Evolutionary conservation across 2,113 vertebrate genomes (phyloP).

Genomic region (Carlito syrichta): DNA sequence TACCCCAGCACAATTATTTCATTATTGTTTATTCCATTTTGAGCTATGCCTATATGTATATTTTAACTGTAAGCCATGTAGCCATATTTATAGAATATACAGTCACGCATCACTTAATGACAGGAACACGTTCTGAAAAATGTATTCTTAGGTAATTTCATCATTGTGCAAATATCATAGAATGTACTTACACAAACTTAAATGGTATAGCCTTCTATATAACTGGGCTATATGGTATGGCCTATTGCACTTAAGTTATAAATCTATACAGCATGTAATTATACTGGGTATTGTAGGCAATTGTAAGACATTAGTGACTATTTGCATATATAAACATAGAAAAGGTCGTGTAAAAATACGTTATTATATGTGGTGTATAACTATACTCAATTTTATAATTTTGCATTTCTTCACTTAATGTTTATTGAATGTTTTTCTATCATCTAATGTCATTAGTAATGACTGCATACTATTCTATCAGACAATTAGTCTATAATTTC

Average conservation of each 20-base stretch:
- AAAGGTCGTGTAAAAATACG: no score
- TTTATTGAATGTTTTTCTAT: neutral
- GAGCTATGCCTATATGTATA: neutral
- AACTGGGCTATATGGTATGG: no score
- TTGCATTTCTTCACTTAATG: neutral
- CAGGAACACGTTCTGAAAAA: neutral
- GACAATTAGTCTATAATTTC: neutral
- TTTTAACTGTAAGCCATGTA: neutral
- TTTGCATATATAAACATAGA: neutral
- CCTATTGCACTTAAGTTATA: neutral
- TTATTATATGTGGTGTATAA: no score
- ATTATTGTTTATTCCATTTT: neutral
- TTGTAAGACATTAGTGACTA: neutral
- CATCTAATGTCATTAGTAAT: neutral
- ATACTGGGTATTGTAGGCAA: neutral
- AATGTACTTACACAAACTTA: neutral
- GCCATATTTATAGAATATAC: neutral
- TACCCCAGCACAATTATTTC: neutral
- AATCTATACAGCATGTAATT: neutral
- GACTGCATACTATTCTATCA: neutral
- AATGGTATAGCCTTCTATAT: neutral
- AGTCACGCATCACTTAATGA: neutral
- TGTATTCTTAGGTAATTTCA: neutral
- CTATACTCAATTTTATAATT: neutral
- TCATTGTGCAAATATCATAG: neutral